Evolutionary conservation across 2,113 vertebrate genomes (phyloP), one percentile per base, ranked within the genome.

Genomic region (Zosterops japonicus): DNA sequence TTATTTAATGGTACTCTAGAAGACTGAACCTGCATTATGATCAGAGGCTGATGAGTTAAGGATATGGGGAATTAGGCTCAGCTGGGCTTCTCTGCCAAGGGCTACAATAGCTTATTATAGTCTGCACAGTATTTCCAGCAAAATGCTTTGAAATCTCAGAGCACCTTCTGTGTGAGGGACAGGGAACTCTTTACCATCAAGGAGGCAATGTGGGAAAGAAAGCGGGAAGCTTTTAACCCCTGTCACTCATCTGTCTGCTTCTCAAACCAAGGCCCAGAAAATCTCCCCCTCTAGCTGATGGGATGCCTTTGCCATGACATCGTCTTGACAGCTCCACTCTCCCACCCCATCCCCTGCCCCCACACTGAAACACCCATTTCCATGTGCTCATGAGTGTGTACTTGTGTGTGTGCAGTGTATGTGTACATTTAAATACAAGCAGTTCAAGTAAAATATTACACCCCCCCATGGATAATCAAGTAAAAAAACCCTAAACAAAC

Each of bases 191-290:
- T 94, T 88, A 69, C 91, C 85, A 83, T 83, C 78, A 86, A 96
- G 95, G 64, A 96, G 57, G 78, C 81, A 92, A 39, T n/a, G 91
- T 61, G 31, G 94, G 71, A 91, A 95, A 92, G 93, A 86, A 97
- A 95, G 68, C 17, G 1, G 53, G 93, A 93, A 93, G 95, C 93
- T 96, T 96, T 97, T 97, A 97, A 97, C 96, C 94, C 94, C 95
- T 96, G 95, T 97, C 97, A 97, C 64, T 97, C 96, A 95, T 81
- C 83, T 96, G 96, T 97, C 94, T 92, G 63, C n/a, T 84, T 94
- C 80, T 88, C 89, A 92, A 96, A 80, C 63, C 23, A 59, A 90
- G 79, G 46, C 68, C 72, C 75, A 75, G 88, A 88, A 92, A 88
- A 89, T 78, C 89, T 93, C 35, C 76, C 87, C 75, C 65, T 96